Evolutionary conservation across 2,113 vertebrate species (phyloP).

Genomic region (Prunella fulvescens): DNA sequence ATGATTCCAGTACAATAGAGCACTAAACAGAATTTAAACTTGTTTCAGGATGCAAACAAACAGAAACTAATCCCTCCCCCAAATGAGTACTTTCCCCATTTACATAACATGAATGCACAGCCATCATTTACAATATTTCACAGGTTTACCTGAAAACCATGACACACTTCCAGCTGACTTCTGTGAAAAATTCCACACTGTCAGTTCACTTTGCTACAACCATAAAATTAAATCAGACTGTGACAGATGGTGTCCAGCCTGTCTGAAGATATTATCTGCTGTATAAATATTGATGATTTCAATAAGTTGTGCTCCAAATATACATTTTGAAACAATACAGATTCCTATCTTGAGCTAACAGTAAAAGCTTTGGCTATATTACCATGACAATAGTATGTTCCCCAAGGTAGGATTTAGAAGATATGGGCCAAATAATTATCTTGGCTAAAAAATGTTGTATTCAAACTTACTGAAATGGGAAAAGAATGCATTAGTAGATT

Average conservation of each 20-base stretch:
- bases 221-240: neutral
- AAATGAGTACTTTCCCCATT: neutral
- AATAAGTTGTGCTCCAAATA: neutral
- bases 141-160: neutral
- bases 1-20: neutral
- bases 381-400: neutral
- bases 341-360: neutral
- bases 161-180: neutral
- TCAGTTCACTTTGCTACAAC: neutral
- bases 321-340: neutral
- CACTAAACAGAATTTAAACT: neutral
- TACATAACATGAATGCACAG: neutral
- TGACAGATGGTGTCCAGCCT: slow-evolving; percentile 14
- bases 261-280: neutral
- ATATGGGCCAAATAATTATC: neutral
- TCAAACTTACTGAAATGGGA: neutral
- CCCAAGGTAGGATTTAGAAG: neutral
- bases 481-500: neutral
- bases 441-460: neutral
- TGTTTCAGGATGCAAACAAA: neutral
- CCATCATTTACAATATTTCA: neutral
- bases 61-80: neutral
- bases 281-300: neutral
- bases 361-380: neutral
- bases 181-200: neutral